Percentiles rank a stretch among this genome's conserved stretches.
These are phyloP conservation scores for Phalacrocorax brasilianus DNA, from an alignment of 2,113 vertebrate species.

Conservation along the genomic window DNA sequence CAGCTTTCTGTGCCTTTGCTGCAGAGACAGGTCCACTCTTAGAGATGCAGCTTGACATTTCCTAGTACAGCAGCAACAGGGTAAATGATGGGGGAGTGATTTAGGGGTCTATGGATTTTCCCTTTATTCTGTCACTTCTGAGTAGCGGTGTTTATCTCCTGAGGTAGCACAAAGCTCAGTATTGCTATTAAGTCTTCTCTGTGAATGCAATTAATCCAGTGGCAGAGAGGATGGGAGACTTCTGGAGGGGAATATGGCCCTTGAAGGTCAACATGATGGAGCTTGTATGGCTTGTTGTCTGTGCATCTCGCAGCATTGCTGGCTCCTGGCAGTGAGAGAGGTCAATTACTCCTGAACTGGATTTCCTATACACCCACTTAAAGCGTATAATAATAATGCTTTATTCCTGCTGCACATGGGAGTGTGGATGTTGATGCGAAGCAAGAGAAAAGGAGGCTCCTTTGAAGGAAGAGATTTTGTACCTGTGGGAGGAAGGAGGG, in stretches of 20 bases:
- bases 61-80: constrained; percentile 13
- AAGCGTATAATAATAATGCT: not conserved
- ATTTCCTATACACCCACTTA: not conserved
- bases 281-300: not conserved
- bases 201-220: not conserved
- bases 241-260: not conserved
- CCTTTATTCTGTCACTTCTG: not conserved
- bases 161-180: not conserved
- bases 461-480: not conserved
- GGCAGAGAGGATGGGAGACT: not conserved
- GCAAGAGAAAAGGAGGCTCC: not conserved
- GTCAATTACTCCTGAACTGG: not conserved
- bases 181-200: not conserved
- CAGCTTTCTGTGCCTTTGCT: constrained; percentile 38
- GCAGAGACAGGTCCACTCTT: constrained; percentile 25
- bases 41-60: constrained; percentile 56
- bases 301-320: not conserved
- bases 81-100: not conserved
- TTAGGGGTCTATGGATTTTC: not conserved
- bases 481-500: not conserved
- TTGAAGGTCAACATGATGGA: not conserved
- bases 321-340: not conserved
- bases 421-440: not conserved
- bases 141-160: not conserved
- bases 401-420: not conserved